Base-by-base conservation (phyloP, 1,140 invertebrate genomes). In the Tetraneura akinire region DNA sequence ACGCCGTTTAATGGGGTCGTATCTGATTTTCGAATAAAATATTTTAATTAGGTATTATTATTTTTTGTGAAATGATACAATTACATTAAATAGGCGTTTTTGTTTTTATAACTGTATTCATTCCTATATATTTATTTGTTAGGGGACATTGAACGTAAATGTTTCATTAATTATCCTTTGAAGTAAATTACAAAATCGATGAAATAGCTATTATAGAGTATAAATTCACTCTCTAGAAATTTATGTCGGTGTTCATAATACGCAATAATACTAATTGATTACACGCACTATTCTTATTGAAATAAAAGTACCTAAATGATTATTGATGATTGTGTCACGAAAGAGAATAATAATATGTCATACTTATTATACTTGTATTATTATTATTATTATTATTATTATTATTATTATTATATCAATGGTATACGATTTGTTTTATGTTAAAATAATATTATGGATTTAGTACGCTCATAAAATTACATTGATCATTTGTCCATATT, bases 301-400 rank as follows among this genome's bases (percentile, higher is more conserved):
- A 37, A 66, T 66, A 42, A 66, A 66, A 21, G 0, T 13, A n/a
- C n/a, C n/a, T 37, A 45, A 42, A 66, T 14, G n/a, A 21, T 42
- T 66, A 66, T 66, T 66, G 37, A 66, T 14, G 64, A 66, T 5
- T 66, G n/a, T 60, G 14, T 66, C n/a, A 6, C 21, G n/a, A 42
- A 13, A 66, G 16, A 16, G 14, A 26, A 60, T n/a, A n/a, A n/a
- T n/a, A n/a, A n/a, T n/a, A 37, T 37, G 8, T 4, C 32, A 37
- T 8, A 8, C 32, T 3, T 37, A 37, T 37, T 37, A 37, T 37
- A 4, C 8, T 37, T 37, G 32, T 37, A 37, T 8, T 3, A 4
- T 37, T 37, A 37, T 37, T 3, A 37, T 37, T 3, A 4, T 37
- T 37, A 37, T 37, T 3, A 37, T 37, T n/a, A n/a, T n/a, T n/a